Percentiles rank a stretch among this genome's conserved stretches.
Conservation (phyloP, 2,113 vertebrate species). For the Scomber scombrus region DNA sequence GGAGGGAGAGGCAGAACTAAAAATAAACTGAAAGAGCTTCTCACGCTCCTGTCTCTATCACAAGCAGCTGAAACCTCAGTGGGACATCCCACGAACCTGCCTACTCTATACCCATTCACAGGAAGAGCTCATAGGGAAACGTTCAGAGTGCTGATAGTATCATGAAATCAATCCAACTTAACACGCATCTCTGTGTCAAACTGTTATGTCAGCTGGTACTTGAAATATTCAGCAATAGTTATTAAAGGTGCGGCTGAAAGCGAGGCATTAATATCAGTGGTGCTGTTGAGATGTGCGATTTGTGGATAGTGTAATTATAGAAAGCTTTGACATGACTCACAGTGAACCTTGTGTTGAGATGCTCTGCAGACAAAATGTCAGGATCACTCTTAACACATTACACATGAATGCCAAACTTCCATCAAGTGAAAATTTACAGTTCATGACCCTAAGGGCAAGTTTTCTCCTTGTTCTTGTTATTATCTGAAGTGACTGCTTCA, state of each 20-base stretch:
- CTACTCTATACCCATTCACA: conserved; percentile 1
- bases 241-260: neutral
- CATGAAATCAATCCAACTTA: conserved; percentile 17
- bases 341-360: neutral
- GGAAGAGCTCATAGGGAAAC: neutral
- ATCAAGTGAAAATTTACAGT: conserved; percentile 10
- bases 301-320: neutral
- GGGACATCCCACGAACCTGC: conserved; percentile 43
- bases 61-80: conserved; percentile 29
- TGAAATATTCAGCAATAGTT: neutral
- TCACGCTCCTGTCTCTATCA: conserved; percentile 50
- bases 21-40: conserved; percentile 51
- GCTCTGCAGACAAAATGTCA: conserved; percentile 1
- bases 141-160: neutral
- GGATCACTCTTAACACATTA: neutral
- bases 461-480: neutral
- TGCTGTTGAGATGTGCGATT: neutral
- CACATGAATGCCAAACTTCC: conserved; percentile 3
- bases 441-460: neutral
- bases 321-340: conserved; percentile 1
- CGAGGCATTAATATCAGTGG: neutral
- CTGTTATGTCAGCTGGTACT: neutral
- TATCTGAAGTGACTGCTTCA: conserved; percentile 12
- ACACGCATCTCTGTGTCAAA: neutral
- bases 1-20: conserved; percentile 49